Evolutionary conservation across 1,140 invertebrate species (phyloP).

Genomic region (Drosophila obscura): DNA sequence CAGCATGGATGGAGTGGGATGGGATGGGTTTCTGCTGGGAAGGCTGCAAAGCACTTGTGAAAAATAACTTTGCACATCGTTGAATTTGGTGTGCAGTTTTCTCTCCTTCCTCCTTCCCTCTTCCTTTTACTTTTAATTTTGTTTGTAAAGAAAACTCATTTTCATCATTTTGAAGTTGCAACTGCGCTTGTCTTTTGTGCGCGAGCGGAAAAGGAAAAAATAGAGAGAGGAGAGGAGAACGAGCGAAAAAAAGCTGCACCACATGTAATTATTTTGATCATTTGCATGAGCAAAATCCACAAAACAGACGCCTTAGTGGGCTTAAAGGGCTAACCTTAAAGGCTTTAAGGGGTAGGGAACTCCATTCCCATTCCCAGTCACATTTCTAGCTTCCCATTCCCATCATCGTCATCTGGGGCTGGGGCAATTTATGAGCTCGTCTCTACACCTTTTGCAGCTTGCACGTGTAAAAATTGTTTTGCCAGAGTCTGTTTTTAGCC

Average conservation of each 20-base stretch:
- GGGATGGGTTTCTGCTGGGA: constrained; percentile 16
- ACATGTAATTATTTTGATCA: constrained; percentile 83
- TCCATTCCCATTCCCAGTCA: too few relatives aligned
- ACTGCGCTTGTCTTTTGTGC: constrained; percentile 74
- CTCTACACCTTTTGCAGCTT: constrained; percentile 55
- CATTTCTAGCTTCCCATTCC: not conserved
- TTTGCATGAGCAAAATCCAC: constrained; percentile 64
- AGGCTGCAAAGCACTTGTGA: constrained; percentile 78
- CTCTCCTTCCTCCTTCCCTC: constrained; percentile 17
- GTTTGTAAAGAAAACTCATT: constrained; percentile 83
- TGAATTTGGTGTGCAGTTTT: constrained; percentile 80
- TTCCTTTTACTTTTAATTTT: constrained; percentile 75
- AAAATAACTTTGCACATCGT: constrained; percentile 82
- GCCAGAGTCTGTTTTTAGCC: constrained; percentile 44
- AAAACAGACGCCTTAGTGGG: constrained; percentile 29
- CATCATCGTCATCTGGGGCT: constrained; percentile 7
- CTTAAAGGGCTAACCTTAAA: constrained; percentile 32
- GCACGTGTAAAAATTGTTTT: constrained; percentile 63
- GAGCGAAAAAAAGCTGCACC: constrained; percentile 58
- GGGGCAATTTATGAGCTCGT: constrained; percentile 63
- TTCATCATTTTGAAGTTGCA: constrained; percentile 81
- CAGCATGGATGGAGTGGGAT: constrained; percentile 4
- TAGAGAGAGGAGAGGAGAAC: constrained; percentile 14
- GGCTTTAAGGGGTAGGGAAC: constrained; percentile 17
- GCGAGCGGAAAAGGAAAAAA: constrained; percentile 26